Percentiles rank a stretch among this genome's conserved stretches.
Evolutionary conservation across 1,140 invertebrate genomes (phyloP).

Genomic region (Portunus trituberculatus): DNA sequence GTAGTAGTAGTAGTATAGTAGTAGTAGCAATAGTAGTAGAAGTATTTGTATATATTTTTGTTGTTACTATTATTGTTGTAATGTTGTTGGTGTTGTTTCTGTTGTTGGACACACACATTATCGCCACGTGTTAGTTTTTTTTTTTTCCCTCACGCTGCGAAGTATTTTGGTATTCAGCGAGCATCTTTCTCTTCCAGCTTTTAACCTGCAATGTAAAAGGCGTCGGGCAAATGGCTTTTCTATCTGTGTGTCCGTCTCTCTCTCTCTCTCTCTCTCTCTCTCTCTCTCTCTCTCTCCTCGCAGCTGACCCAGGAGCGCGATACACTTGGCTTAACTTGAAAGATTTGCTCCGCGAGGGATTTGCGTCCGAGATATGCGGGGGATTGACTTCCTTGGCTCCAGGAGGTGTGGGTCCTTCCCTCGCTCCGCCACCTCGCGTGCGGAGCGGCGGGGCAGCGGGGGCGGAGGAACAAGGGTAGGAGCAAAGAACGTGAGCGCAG

Average conservation of each 20-base stretch:
- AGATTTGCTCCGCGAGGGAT: not conserved
- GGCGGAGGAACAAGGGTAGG: not conserved
- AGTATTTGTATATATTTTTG: too few species aligned
- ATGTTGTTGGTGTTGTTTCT: too few species aligned
- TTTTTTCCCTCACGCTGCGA: too few species aligned
- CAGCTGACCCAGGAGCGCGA: not conserved
- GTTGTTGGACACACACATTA: too few species aligned
- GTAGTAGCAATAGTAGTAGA: too few species aligned
- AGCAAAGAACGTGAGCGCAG: not conserved
- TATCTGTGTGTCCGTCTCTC: not conserved
- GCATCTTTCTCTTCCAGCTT: too few species aligned
- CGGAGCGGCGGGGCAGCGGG: not conserved
- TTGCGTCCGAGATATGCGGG: not conserved
- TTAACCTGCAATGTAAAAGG: too few species aligned
- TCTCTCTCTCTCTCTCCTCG: not conserved
- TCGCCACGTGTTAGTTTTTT: too few species aligned
- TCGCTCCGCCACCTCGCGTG: not conserved
- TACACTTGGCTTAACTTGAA: constrained; percentile 22
- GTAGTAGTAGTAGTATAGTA: too few species aligned
- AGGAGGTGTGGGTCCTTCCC: not conserved
- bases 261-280: not conserved
- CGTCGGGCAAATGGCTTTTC: too few species aligned
- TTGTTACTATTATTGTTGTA: too few species aligned
- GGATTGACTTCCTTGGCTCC: not conserved
- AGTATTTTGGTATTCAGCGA: too few species aligned